Conservation (phyloP, 2,797 vertebrate species). For the Sebastes hubbsi region DNA sequence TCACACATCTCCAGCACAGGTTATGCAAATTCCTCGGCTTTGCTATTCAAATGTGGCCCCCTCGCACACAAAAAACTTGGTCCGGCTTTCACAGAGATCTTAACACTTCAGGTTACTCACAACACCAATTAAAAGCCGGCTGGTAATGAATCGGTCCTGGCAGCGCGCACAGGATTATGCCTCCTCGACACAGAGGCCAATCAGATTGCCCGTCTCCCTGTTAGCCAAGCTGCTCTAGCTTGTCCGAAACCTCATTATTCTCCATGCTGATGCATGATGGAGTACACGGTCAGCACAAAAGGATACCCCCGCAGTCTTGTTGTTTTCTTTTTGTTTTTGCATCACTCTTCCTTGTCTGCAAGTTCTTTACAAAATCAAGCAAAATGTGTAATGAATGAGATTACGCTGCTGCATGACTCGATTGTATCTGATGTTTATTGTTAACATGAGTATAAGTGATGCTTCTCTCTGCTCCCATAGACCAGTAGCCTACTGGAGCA, state of each 20-base stretch:
- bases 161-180: slow-evolving; percentile 35
- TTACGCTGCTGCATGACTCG: slow-evolving; percentile 30
- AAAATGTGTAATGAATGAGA: slow-evolving; percentile 46
- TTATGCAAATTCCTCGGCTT: slow-evolving; percentile 48
- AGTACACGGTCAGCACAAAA: slow-evolving; percentile 55
- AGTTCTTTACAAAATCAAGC: slow-evolving; percentile 42
- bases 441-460: background rate
- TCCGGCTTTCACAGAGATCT: slow-evolving; percentile 37
- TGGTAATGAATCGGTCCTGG: slow-evolving; percentile 57
- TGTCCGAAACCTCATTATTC: slow-evolving; percentile 53
- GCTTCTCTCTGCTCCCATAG: background rate
- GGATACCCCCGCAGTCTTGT: slow-evolving; percentile 21
- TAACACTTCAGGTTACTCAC: slow-evolving; percentile 35
- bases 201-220: slow-evolving; percentile 33
- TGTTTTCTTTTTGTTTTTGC: background rate
- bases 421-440: slow-evolving; percentile 34
- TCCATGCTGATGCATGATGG: slow-evolving; percentile 13
- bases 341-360: background rate
- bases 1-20: background rate
- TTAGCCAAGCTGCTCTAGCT: slow-evolving; percentile 41
- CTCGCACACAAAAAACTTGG: slow-evolving; percentile 4
- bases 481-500: background rate
- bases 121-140: slow-evolving; percentile 56
- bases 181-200: slow-evolving; percentile 39
- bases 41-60: slow-evolving; percentile 29